A percentile compares a stretch with the other conserved stretches of the same genome.
phyloP scores from a whole-genome alignment of 2,797 vertebrate species.

The Serranus cabrilla region DNA sequence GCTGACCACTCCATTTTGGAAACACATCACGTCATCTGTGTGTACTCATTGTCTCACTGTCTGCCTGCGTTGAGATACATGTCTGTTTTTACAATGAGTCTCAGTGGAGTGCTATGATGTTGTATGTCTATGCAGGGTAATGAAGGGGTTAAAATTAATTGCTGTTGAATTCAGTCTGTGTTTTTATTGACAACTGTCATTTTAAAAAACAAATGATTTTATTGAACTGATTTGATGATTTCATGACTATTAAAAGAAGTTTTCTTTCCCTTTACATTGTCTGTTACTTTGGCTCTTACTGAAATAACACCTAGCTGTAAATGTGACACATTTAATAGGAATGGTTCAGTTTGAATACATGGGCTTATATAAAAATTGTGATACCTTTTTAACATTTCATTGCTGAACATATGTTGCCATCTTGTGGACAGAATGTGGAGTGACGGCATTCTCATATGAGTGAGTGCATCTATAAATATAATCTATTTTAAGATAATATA shows the following conservation, averaged over 20 bases:
- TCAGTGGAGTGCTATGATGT: slow-evolving; percentile 50
- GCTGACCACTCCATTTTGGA: slow-evolving; percentile 31
- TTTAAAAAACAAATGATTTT: slow-evolving; percentile 60
- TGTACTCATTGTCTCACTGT: slow-evolving; percentile 33
- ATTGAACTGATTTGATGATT: slow-evolving; percentile 71
- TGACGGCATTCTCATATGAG: neutral
- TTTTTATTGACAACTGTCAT: slow-evolving; percentile 69
- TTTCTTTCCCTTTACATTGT: slow-evolving; percentile 57
- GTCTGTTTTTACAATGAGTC: slow-evolving; percentile 56
- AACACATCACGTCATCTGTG: slow-evolving; percentile 20
- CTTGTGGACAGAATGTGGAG: slow-evolving; percentile 9
- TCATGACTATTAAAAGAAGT: slow-evolving; percentile 77
- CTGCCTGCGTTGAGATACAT: slow-evolving; percentile 52
- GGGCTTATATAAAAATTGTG: neutral
- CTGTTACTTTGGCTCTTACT: neutral
- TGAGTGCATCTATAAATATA: neutral
- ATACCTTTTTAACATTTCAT: neutral
- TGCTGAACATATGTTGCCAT: slow-evolving; percentile 8
- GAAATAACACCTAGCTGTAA: neutral
- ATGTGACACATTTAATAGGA: slow-evolving; percentile 14
- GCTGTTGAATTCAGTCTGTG: slow-evolving; percentile 46
- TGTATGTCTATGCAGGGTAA: slow-evolving; percentile 60
- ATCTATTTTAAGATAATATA: too few species aligned
- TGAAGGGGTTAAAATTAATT: slow-evolving; percentile 21
- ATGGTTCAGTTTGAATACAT: neutral